Conservation (phyloP, 2,113 vertebrate species). For the Corythoichthys intestinalis region DNA sequence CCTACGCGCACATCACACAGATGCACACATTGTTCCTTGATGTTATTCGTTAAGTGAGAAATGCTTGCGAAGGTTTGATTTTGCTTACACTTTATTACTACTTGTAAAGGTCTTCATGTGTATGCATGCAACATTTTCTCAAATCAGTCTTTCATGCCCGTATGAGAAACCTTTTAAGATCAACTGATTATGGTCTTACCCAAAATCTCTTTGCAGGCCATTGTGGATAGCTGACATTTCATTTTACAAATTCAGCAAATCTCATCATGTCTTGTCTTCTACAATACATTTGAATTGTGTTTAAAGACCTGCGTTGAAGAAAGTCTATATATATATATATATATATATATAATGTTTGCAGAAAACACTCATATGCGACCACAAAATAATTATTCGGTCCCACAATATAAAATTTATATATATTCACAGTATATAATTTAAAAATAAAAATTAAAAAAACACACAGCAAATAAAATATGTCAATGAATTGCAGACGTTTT, state of each 20-base stretch:
- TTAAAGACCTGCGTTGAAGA: neutral
- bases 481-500: no score
- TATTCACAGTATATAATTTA: no score
- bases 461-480: no score
- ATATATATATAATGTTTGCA: no score
- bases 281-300: neutral
- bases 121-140: conserved; percentile 8
- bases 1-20: neutral
- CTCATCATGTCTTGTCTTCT: neutral
- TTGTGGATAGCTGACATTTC: conserved; percentile 7
- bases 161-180: conserved; percentile 9
- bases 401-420: no score
- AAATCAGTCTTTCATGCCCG: conserved; percentile 3
- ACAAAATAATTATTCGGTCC: neutral
- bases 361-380: neutral
- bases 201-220: neutral
- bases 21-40: neutral
- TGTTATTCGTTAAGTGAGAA: conserved; percentile 27
- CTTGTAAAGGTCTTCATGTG: conserved; percentile 4
- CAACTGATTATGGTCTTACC: conserved; percentile 4
- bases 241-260: neutral
- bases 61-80: conserved; percentile 26
- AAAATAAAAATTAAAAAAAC: no score
- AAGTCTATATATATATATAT: neutral
- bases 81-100: conserved; percentile 24